Conservation (phyloP, 1,140 invertebrate species). For the Asobara japonica region DNA sequence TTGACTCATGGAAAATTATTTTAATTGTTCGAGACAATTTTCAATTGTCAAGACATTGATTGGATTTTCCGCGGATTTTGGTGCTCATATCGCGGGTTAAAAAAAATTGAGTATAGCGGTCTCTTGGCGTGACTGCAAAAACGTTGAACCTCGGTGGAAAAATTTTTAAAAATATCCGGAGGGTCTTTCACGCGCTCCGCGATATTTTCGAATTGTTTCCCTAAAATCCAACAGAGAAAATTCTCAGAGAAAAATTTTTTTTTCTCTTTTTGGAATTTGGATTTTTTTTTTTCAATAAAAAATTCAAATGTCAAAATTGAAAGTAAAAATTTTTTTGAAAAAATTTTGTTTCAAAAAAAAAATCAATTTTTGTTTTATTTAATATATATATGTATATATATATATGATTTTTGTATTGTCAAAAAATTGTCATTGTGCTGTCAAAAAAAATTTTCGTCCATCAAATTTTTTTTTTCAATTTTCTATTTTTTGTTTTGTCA, state of each 20-base stretch:
- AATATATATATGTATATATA: no score
- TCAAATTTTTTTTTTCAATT: neutral
- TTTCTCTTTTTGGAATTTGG: no score
- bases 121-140: constrained; percentile 50
- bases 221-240: no score
- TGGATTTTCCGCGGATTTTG: neutral
- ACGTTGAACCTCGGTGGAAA: constrained; percentile 54
- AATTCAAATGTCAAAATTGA: no score
- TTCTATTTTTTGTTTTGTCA: neutral
- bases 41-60: constrained; percentile 3
- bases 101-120: neutral
- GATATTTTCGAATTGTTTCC: no score
- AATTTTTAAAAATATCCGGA: constrained; percentile 60
- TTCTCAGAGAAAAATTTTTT: no score
- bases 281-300: no score
- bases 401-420: no score
- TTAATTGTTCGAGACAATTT: no score
- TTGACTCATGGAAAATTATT: no score
- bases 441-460: neutral
- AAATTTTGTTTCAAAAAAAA: neutral
- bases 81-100: neutral
- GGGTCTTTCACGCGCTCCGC: constrained; percentile 17
- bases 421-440: no score
- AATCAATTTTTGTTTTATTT: neutral
- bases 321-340: constrained; percentile 24